phyloP scores from a whole-genome alignment of 2,888 invertebrate genomes.

The Parnassius mnemosyne region DNA sequence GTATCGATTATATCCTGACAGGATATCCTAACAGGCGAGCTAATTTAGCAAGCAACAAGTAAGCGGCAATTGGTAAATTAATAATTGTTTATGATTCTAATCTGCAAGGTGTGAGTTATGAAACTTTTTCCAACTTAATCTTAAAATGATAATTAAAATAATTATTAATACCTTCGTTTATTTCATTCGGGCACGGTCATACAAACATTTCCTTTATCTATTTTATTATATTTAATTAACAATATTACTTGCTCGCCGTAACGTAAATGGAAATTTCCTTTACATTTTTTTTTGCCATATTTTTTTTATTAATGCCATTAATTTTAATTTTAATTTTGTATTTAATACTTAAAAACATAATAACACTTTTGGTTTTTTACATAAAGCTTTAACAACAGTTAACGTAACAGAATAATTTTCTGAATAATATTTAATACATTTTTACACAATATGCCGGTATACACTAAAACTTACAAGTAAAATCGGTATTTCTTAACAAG shows the following conservation, averaged over 20 bases:
- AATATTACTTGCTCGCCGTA: slow-evolving; percentile 16
- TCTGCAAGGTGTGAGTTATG: slow-evolving; percentile 4
- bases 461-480: slow-evolving; percentile 43
- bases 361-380: slow-evolving; percentile 78
- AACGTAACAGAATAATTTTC: slow-evolving; percentile 66
- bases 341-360: slow-evolving; percentile 69
- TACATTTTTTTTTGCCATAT: slow-evolving; percentile 1
- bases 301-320: slow-evolving; percentile 5
- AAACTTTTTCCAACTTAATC: neutral
- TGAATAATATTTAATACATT: slow-evolving; percentile 57
- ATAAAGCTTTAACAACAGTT: slow-evolving; percentile 78
- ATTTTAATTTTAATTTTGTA: slow-evolving; percentile 15
- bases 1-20: slow-evolving; percentile 39
- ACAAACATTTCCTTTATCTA: neutral
- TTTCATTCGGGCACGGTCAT: neutral
- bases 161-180: slow-evolving; percentile 3
- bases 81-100: slow-evolving; percentile 6
- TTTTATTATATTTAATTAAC: slow-evolving; percentile 2
- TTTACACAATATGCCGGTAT: slow-evolving; percentile 50
- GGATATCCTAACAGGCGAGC: slow-evolving; percentile 27
- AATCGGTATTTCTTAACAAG: slow-evolving; percentile 41
- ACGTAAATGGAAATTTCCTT: slow-evolving; percentile 1
- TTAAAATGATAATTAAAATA: slow-evolving; percentile 4
- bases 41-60: slow-evolving; percentile 26
- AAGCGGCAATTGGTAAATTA: slow-evolving; percentile 19